A percentile compares a stretch with the other conserved stretches of the same genome.
These are phyloP conservation scores for Rostratula benghalensis DNA, from an alignment of 2,113 vertebrate species.

Conservation along the genomic window DNA sequence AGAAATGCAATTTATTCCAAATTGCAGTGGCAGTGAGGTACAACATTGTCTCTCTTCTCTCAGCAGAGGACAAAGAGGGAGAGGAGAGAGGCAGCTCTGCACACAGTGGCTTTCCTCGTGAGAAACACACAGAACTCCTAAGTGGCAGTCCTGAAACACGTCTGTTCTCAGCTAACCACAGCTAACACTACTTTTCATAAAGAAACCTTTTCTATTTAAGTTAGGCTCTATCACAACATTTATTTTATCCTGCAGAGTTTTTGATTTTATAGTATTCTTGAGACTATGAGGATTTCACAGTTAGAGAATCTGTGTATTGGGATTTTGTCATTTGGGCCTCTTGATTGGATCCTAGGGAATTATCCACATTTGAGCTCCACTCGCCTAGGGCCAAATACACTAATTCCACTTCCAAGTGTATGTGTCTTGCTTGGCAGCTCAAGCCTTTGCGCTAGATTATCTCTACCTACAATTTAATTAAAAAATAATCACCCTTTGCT, in stretches of 20 bases:
- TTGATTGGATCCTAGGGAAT: constrained; percentile 57
- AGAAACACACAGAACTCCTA: background rate
- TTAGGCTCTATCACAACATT: background rate
- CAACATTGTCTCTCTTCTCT: background rate
- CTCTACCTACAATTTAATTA: constrained; percentile 56
- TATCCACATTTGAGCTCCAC: background rate
- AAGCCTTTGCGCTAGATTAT: background rate
- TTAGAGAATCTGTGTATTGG: background rate
- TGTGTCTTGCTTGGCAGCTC: constrained; percentile 20
- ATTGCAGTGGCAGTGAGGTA: background rate
- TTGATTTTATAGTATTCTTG: constrained; percentile 11
- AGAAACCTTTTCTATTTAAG: background rate
- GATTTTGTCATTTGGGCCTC: constrained; percentile 26
- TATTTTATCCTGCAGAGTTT: background rate
- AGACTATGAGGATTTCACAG: constrained; percentile 11
- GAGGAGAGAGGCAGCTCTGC: background rate
- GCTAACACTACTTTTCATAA: background rate
- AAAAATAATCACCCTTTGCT: background rate
- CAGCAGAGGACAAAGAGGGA: background rate
- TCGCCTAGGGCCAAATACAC: constrained; percentile 43
- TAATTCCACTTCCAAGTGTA: constrained; percentile 39
- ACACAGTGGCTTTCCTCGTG: background rate
- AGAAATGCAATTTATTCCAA: background rate
- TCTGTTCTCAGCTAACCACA: background rate
- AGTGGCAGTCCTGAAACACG: background rate